Percentiles rank a stretch among this genome's conserved stretches.
phyloP scores from a whole-genome alignment of 2,888 invertebrate genomes.

The Cryptus viduatorius region DNA sequence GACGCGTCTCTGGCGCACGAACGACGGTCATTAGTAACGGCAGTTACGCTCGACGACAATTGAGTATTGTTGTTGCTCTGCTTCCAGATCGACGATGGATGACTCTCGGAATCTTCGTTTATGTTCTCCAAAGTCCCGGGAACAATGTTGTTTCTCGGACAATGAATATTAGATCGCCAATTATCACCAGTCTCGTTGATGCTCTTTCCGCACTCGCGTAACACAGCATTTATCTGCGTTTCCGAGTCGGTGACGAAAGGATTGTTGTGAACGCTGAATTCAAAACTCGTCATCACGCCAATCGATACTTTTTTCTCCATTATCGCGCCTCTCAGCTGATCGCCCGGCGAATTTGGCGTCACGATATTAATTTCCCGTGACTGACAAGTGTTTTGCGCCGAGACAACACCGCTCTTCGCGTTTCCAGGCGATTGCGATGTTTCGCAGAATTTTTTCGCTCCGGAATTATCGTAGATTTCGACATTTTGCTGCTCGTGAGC shows the following conservation, averaged over 20 bases:
- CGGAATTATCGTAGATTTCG: conserved; percentile 45
- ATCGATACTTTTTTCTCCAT: conserved; percentile 88
- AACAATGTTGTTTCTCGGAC: conserved; percentile 32
- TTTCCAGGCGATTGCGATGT: conserved; percentile 14
- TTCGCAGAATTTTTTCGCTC: conserved; percentile 27
- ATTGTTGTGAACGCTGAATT: conserved; percentile 85
- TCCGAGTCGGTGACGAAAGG: conserved; percentile 74
- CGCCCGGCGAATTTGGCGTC: conserved; percentile 61
- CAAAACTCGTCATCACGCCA: conserved; percentile 91
- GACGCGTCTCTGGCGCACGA: background rate
- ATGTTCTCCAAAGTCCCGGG: conserved; percentile 81
- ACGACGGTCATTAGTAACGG: conserved; percentile 6
- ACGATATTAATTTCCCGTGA: conserved; percentile 25
- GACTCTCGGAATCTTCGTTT: conserved; percentile 82
- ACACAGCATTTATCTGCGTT: conserved; percentile 55
- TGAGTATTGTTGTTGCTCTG: conserved; percentile 75
- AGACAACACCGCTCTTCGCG: background rate
- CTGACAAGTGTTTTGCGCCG: conserved; percentile 35
- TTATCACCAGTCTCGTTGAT: conserved; percentile 20
- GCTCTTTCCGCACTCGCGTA: conserved; percentile 43
- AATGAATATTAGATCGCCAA: conserved; percentile 32
- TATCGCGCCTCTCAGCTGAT: conserved; percentile 79
- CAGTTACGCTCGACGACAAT: conserved; percentile 28
- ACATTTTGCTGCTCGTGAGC: conserved; percentile 72
- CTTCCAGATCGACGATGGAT: conserved; percentile 80